Evolutionary conservation across 2,113 vertebrate genomes (phyloP), one percentile per base, ranked within the genome.

Genomic region (Strix uralensis): DNA sequence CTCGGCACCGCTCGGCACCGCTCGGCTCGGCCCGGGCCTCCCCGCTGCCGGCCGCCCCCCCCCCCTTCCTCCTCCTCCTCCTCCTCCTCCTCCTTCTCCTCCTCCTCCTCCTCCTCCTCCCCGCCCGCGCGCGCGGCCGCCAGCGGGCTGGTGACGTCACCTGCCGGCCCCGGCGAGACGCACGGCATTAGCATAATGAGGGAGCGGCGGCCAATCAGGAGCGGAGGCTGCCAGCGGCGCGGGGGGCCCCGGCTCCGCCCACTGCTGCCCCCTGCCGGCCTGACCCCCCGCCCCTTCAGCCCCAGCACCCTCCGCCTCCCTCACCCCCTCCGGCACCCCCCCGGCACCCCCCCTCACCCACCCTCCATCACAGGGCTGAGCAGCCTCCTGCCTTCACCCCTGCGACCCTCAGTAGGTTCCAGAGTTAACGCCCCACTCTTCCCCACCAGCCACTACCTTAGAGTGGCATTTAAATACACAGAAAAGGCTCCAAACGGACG

Each of bases 121-220:
- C 44, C 44, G 17, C 44, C 44, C 44, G 44, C 44, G 44, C 44
- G 44, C 44, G 44, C 44, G 44, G 44, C 44, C 44, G 44, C 44
- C 44, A 46, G 44, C 44, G 44, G 44, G 44, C 44, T 70, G 94
- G 44, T 98, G 97, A 98, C 97, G 97, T 98, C 97, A 97, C 81
- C 52, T 79, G 91, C 94, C 25, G 79, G 93, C 88, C 69, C 51
- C 55, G 88, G 74, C 95, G 69, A 85, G 95, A 95, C 96, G 97
- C 97, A 90, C 58, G 42, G 21, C 5, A 97, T 98, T 98, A 93
- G 97, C 97, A 97, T 97, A 97, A 96, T 88, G 9, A 95, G 94
- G 42, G 14, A 46, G 78, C 69, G 12, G 30, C 38, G 84, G 6
- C 97, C 98, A 98, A 98, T 98, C 93, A 87, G 95, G 62, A 52